Evolutionary conservation across 2,797 vertebrate genomes (phyloP).

Genomic region (Melanotaenia pygmaea): DNA sequence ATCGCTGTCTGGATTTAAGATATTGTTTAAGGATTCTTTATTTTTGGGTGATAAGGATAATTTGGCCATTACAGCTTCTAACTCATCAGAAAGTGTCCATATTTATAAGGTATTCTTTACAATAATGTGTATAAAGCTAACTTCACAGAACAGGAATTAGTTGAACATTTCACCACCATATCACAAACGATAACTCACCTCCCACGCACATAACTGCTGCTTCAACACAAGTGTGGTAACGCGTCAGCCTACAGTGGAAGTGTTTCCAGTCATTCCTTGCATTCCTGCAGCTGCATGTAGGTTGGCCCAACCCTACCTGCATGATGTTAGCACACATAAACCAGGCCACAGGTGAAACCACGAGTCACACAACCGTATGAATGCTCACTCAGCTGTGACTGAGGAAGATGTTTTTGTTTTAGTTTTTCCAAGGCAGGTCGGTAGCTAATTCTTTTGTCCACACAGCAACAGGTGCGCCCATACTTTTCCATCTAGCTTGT

Average conservation of each 20-base stretch:
- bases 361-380: not conserved
- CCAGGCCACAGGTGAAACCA: slow-evolving; percentile 14
- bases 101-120: not conserved
- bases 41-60: no score
- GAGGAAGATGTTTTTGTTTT: not conserved
- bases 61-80: no score
- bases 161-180: not conserved
- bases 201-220: slow-evolving; percentile 3
- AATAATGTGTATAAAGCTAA: not conserved
- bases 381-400: not conserved
- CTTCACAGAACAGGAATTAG: not conserved
- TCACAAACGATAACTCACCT: not conserved
- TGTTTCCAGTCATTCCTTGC: slow-evolving; percentile 29
- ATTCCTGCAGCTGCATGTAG: slow-evolving; percentile 61
- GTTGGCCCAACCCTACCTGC: slow-evolving; percentile 16
- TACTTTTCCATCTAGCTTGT: not conserved
- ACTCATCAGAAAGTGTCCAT: no score
- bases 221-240: not conserved
- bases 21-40: no score
- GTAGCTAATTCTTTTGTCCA: no score
- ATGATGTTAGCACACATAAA: slow-evolving; percentile 32
- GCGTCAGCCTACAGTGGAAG: not conserved
- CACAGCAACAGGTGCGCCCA: no score
- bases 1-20: no score
- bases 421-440: no score